Percentiles rank a stretch among this genome's conserved stretches.
Evolutionary conservation across 2,888 invertebrate species (phyloP).

Genomic region (Lasioglossum pauxillum): DNA sequence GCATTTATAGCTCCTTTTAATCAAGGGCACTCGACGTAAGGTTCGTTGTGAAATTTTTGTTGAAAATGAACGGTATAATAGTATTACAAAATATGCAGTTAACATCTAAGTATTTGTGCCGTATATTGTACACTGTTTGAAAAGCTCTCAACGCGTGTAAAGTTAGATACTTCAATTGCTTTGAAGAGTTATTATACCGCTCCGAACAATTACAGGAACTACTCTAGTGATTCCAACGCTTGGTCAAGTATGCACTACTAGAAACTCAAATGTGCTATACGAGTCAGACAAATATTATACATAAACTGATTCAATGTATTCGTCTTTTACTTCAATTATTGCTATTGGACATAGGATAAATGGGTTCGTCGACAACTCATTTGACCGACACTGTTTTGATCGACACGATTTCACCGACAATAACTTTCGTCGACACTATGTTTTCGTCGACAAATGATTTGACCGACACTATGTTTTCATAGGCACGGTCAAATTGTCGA

Average conservation of each 20-base stretch:
- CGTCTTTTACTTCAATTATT: background rate
- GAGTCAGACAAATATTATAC: background rate
- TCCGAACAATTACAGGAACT: background rate
- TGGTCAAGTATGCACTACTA: background rate
- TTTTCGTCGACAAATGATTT: too few species aligned
- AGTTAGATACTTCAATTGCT: background rate
- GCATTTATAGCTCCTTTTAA: background rate
- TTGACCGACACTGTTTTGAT: too few species aligned
- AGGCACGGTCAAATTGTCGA: too few species aligned
- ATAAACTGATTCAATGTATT: background rate
- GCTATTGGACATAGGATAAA: too few species aligned
- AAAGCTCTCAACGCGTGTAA: background rate
- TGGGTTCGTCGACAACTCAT: too few species aligned
- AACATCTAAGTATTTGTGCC: background rate
- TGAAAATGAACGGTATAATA: background rate
- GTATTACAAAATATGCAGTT: background rate
- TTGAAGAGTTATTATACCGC: background rate
- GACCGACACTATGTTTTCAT: too few species aligned
- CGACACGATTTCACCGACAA: too few species aligned
- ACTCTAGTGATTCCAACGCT: background rate
- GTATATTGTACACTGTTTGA: background rate
- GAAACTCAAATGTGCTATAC: background rate
- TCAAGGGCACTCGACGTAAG: background rate
- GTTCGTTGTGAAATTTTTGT: background rate
- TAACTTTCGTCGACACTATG: too few species aligned